Conservation (phyloP, 2,113 vertebrate genomes). For the Cheilinus undulatus region DNA sequence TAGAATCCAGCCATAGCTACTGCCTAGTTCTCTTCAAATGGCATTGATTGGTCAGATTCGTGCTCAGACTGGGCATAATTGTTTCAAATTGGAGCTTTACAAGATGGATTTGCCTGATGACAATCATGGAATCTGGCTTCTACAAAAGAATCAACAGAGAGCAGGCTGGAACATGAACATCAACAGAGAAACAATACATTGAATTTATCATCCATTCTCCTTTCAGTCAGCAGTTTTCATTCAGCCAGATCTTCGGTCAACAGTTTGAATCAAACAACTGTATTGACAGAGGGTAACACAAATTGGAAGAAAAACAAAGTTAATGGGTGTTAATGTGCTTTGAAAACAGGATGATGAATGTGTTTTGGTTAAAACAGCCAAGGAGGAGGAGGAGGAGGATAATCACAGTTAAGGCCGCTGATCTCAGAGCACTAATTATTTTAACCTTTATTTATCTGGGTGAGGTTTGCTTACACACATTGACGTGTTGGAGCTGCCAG, state of each 20-base stretch:
- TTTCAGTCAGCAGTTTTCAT: constrained; percentile 11
- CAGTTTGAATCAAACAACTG: constrained; percentile 43
- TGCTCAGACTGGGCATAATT: too few species aligned
- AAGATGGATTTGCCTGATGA: too few species aligned
- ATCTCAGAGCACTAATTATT: constrained; percentile 45
- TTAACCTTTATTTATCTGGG: constrained; percentile 53
- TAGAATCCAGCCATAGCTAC: too few species aligned
- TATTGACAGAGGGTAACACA: constrained; percentile 25
- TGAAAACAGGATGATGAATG: constrained; percentile 44
- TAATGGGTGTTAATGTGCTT: constrained; percentile 32
- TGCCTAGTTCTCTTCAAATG: too few species aligned
- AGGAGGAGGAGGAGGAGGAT: constrained; percentile 52
- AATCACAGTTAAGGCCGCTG: constrained; percentile 51
- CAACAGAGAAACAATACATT: constrained; percentile 10
- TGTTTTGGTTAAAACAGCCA: constrained; percentile 28
- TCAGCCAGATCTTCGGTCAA: constrained; percentile 18
- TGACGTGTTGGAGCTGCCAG: constrained; percentile 20
- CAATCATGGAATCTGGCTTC: too few species aligned
- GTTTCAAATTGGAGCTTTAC: too few species aligned
- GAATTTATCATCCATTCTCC: constrained; percentile 3
- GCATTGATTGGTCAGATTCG: too few species aligned
- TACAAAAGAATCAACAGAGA: too few species aligned
- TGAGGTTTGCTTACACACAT: constrained; percentile 40
- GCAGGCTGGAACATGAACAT: background rate
- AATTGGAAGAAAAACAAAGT: background rate